Evolutionary conservation across 2,888 invertebrate genomes (phyloP), one percentile per base, ranked within the genome.

Genomic region (Zaprionus bogoriensis): DNA sequence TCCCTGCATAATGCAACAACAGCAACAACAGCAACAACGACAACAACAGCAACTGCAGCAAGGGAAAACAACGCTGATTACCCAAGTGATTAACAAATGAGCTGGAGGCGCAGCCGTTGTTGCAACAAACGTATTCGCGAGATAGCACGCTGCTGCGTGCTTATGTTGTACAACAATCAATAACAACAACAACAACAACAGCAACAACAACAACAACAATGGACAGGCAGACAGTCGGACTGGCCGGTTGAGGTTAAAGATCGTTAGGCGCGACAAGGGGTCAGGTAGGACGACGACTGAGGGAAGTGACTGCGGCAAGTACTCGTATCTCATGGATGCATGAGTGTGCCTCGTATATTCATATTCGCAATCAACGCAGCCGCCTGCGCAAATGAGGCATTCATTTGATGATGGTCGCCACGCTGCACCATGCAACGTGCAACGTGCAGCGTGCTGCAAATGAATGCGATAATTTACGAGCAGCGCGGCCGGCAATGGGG

Each of bases 231-330:
- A 42, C 61, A 50, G 36, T 53, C 47, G 66, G 41, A 55, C 46
- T 67, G 73, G 45, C 67, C 41, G 53, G 22, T 25, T 52, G 67
- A 80, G 87, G 84, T 80, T 83, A 87, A 88, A 84, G 84, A 89
- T 87, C 78, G 78, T 87, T 84, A 79, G 87, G 77, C 85, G 87
- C 81, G 84, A 80, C 87, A 71, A 74, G 28, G 25, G 44, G 42
- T 53, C 72, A 71, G 72, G 20, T 54, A 52, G 52, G 22, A 14
- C 19, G 30, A 45, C 28, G 3, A 36, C n/a, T n/a, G 4, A 14
- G n/a, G 32, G 22, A 4, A n/a, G 14, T 23, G 25, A 5, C 6
- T n/a, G 7, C 14, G 32, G 6, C 48, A 28, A 51, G 42, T 48
- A 39, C 38, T 55, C 41, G 66, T 70, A 75, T 65, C 67, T 78